A percentile compares a stretch with the other conserved stretches of the same genome.
phyloP scores from a whole-genome alignment of 2,888 invertebrate genomes.

The Minunthozetes semirufus region DNA sequence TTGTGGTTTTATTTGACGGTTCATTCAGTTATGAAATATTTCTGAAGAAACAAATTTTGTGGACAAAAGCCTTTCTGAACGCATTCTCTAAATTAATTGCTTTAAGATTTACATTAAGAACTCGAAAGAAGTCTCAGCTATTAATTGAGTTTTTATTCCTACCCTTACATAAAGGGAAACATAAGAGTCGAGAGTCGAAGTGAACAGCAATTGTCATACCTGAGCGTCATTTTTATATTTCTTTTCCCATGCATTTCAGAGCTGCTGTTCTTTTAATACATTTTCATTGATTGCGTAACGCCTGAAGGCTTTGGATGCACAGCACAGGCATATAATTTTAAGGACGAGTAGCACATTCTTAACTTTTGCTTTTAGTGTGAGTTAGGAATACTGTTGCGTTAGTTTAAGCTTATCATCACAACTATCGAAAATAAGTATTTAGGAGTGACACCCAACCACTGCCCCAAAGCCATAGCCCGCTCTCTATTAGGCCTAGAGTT shows the following conservation, averaged over 20 bases:
- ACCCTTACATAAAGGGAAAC: neutral
- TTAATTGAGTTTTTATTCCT: conserved; percentile 1
- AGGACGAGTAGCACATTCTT: conserved; percentile 25
- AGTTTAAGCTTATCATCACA: neutral
- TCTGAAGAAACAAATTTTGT: too few species aligned
- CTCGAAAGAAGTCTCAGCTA: neutral
- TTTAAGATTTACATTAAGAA: neutral
- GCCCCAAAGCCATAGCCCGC: neutral
- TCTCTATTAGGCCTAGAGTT: neutral
- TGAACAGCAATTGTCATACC: conserved; percentile 22
- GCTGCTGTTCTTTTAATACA: conserved; percentile 12
- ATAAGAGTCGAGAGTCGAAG: neutral
- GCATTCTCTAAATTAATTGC: neutral
- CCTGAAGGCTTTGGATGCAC: neutral
- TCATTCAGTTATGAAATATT: too few species aligned
- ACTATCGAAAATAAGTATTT: neutral
- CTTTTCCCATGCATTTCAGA: conserved; percentile 21
- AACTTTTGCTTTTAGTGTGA: conserved; percentile 14
- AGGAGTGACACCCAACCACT: conserved; percentile 13
- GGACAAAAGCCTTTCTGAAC: neutral
- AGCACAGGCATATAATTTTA: conserved; percentile 21
- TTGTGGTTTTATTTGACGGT: too few species aligned
- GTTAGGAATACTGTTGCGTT: neutral
- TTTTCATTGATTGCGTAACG: conserved; percentile 1
- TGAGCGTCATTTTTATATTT: neutral